Evolutionary conservation across 2,888 invertebrate genomes (phyloP), one percentile per base, ranked within the genome.

Genomic region (Athalia rosae): DNA sequence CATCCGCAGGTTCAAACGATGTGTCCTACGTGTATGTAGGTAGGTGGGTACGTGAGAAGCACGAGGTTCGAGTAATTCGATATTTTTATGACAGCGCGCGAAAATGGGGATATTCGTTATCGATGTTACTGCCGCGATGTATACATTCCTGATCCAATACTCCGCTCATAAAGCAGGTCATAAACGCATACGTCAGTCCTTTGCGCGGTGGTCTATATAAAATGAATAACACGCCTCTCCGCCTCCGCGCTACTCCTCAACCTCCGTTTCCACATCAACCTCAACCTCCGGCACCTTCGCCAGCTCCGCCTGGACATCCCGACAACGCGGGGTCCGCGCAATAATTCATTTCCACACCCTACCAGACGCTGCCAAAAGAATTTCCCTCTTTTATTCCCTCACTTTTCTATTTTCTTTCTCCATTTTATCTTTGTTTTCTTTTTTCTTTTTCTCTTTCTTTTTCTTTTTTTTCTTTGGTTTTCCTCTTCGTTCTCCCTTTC

Each of bases 181-280:
- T 50, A 58, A 71, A 71, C 58, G 13, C 71, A 71, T 13, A 71
- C 13, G 58, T 58, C 71, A 58, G 15, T 43, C 58, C 45, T 45
- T 71, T 45, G 43, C 13, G 15, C 11, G 45, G 45, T 71, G 45
- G 28, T 28, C 71, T 71, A 71, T 43, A 71, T 71, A 71, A 71
- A 71, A 71, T 71, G 71, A 71, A 71, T 71, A 45, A 58, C 43
- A 71, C 58, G 9, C 67, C 3, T 53, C 53, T 67, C 53, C 67
- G 13, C 28, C n/a, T 50, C 67, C 28, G 67, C 50, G 28, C 66
- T 62, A 28, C 28, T 28, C 28, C 28, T 28, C 28, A 28, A 28
- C 28, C 28, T 28, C 28, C 28, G 28, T 28, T 28, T 28, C 2
- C 28, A 28, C 28, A 28, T 28, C 28, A 28, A 28, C 28, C 28